phyloP scores from a whole-genome alignment of 2,113 vertebrate species.

The Oenanthe melanoleuca region DNA sequence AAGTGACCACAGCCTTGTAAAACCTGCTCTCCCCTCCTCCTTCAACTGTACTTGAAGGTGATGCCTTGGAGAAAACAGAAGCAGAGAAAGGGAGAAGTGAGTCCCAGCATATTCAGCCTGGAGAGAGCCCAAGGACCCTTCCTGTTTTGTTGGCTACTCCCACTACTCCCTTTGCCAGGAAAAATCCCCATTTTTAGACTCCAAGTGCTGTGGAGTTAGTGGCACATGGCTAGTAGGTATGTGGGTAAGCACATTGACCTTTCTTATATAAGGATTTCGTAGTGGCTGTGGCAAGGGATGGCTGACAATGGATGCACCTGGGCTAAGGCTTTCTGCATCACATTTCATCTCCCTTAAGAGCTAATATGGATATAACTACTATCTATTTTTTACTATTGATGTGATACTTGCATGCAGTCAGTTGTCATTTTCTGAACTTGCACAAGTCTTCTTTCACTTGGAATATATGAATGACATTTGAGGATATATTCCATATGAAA shows the following conservation, averaged over 20 bases:
- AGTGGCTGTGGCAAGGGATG: neutral
- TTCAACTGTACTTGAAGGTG: neutral
- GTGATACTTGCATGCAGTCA: neutral
- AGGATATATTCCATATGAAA: neutral
- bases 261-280: neutral
- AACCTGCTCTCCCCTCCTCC: neutral
- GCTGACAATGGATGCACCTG: neutral
- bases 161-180: neutral
- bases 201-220: accelerated
- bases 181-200: neutral
- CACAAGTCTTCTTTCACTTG: neutral
- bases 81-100: neutral
- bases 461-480: neutral
- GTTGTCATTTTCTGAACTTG: neutral
- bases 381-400: neutral
- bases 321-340: neutral
- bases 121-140: neutral
- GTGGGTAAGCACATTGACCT: accelerated
- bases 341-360: neutral
- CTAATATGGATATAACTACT: neutral
- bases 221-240: accelerated
- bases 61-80: neutral
- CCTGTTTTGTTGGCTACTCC: neutral
- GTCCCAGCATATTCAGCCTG: neutral
- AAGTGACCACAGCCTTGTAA: neutral